These are phyloP conservation scores for Eulemur mongoz DNA, from an alignment of 2,797 vertebrate species.

Conservation along the genomic window DNA sequence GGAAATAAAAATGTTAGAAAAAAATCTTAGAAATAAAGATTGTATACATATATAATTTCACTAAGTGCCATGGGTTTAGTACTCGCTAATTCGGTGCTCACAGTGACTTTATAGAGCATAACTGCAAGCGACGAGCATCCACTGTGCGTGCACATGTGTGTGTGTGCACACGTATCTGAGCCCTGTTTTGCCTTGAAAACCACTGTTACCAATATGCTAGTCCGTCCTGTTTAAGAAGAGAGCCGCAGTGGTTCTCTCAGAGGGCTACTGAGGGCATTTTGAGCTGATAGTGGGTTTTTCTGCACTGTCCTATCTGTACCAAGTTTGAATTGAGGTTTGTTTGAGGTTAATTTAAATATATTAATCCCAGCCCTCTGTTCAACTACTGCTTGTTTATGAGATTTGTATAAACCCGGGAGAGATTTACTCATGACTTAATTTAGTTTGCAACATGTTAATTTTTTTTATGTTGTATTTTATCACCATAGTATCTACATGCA, in stretches of 20 bases:
- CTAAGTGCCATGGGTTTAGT: neutral
- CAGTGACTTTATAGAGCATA: neutral
- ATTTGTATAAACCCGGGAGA: constrained; percentile 52
- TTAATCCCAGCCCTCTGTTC: constrained; percentile 26
- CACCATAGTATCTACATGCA: neutral
- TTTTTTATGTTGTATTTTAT: constrained; percentile 44
- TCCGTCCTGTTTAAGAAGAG: neutral
- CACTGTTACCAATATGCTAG: neutral
- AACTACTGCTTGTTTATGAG: constrained; percentile 49
- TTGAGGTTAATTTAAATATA: constrained; percentile 56
- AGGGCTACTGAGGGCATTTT: neutral
- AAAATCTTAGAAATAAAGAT: neutral
- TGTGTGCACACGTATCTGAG: neutral
- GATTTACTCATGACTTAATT: constrained; percentile 51
- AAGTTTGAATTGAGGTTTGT: constrained; percentile 18
- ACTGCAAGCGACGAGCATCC: neutral
- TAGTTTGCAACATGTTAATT: constrained; percentile 44
- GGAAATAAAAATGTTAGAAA: neutral
- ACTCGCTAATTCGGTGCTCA: neutral
- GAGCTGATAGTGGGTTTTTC: neutral
- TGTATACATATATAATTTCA: neutral
- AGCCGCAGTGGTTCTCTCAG: neutral
- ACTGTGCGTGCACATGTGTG: rapidly evolving
- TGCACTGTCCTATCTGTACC: neutral
- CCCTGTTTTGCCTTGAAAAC: neutral